phyloP scores from a whole-genome alignment of 2,113 vertebrate species.

The Nerophis ophidion region DNA sequence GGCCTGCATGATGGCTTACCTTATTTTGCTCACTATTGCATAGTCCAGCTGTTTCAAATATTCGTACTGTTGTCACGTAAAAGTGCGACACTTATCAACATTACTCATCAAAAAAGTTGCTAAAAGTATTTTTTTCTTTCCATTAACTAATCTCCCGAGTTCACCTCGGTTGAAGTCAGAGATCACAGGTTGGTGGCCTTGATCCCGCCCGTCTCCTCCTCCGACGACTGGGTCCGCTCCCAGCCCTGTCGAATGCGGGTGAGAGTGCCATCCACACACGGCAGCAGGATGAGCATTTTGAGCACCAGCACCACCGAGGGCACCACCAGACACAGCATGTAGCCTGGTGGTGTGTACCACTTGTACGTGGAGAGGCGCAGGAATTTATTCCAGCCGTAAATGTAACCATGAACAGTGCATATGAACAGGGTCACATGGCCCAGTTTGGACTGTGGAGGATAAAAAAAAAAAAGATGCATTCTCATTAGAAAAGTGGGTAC shows the following conservation, averaged over 20 bases:
- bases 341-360: constrained; percentile 79
- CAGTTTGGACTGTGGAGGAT: constrained; percentile 78
- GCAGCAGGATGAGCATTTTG: constrained; percentile 79
- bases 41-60: not conserved
- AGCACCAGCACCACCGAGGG: constrained; percentile 78
- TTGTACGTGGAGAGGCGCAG: constrained; percentile 61
- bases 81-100: not conserved
- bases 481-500: no score
- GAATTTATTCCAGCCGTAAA: constrained; percentile 80
- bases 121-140: not conserved
- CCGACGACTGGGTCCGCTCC: constrained; percentile 66
- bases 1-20: constrained; percentile 23
- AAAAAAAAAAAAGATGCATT: not conserved
- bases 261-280: constrained; percentile 79
- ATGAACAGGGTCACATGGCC: constrained; percentile 82
- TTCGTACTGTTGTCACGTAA: no score
- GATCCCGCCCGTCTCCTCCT: not conserved
- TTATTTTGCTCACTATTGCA: not conserved
- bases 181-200: constrained; percentile 33
- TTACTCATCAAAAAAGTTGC: not conserved
- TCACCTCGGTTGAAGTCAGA: not conserved
- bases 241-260: constrained; percentile 83
- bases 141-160: not conserved
- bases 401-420: constrained; percentile 79
- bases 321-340: constrained; percentile 78